These are phyloP conservation scores for Mionectes olivaceus DNA, from an alignment of 2,797 vertebrate species.

Conservation along the genomic window DNA sequence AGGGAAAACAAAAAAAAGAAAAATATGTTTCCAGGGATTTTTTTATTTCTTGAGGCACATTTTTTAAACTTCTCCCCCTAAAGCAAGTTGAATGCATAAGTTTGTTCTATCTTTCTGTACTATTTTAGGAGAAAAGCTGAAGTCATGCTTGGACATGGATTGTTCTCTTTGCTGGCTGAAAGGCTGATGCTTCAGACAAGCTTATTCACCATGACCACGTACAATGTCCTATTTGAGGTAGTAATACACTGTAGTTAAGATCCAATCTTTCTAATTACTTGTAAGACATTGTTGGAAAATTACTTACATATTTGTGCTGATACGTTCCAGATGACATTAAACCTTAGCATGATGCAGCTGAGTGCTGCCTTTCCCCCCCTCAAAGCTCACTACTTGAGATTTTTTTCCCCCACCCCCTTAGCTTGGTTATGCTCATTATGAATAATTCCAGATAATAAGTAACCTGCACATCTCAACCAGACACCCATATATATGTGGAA, in stretches of 20 bases:
- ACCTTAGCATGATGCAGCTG: not conserved
- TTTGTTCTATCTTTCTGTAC: constrained; percentile 32
- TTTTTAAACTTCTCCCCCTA: not conserved
- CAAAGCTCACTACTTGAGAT: not conserved
- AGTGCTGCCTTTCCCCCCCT: not conserved
- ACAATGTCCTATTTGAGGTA: constrained; percentile 98
- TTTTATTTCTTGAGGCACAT: not conserved
- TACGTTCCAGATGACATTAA: constrained; percentile 47
- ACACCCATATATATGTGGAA: not conserved
- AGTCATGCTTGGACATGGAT: constrained; percentile 94
- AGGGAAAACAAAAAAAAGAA: not conserved
- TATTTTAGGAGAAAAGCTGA: constrained; percentile 93
- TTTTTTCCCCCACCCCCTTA: not conserved
- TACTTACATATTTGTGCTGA: constrained; percentile 52
- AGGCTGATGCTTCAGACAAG: constrained; percentile 92
- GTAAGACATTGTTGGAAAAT: constrained; percentile 49
- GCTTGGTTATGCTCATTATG: not conserved
- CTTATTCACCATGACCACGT: constrained; percentile 93
- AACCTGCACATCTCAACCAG: not conserved
- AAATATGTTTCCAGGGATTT: not conserved
- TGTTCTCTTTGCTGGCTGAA: constrained; percentile 94
- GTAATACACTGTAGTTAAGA: constrained; percentile 44
- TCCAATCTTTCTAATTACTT: constrained; percentile 60
- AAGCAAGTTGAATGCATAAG: not conserved
- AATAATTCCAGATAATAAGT: not conserved